phyloP scores from a whole-genome alignment of 2,888 invertebrate species.

The Leptinotarsa haldemani region DNA sequence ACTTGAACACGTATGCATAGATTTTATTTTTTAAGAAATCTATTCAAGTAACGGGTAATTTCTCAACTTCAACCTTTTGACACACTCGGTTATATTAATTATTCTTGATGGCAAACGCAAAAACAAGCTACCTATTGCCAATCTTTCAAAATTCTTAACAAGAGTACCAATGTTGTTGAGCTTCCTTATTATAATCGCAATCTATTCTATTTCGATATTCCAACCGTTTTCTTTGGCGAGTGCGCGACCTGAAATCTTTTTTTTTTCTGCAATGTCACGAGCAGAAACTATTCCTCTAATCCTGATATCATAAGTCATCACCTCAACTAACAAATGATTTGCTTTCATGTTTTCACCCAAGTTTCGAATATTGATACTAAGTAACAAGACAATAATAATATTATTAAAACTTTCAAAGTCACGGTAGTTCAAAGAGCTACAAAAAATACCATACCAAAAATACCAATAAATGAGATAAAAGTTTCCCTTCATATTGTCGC shows the following conservation, averaged over 20 bases:
- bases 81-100: not conserved
- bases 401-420: too few species aligned
- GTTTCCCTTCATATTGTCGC: too few species aligned
- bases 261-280: conserved; percentile 22
- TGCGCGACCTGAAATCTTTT: conserved; percentile 21
- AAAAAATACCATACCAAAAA: too few species aligned
- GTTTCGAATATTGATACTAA: not conserved
- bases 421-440: too few species aligned
- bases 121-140: not conserved
- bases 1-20: not conserved
- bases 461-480: too few species aligned
- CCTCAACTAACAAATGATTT: conserved; percentile 23
- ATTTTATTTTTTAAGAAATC: not conserved
- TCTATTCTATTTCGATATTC: conserved; percentile 7
- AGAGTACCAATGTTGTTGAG: not conserved
- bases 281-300: conserved; percentile 17
- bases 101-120: not conserved
- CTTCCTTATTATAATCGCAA: conserved; percentile 5
- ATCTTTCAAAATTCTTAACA: not conserved
- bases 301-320: conserved; percentile 15
- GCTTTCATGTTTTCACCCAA: conserved; percentile 18
- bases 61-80: not conserved
- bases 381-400: too few species aligned
- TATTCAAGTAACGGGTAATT: not conserved
- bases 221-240: not conserved